phyloP scores from a whole-genome alignment of 30 jellyfish, hydroid and myxozoan genomes.

The Phacellophora camtschatica region DNA sequence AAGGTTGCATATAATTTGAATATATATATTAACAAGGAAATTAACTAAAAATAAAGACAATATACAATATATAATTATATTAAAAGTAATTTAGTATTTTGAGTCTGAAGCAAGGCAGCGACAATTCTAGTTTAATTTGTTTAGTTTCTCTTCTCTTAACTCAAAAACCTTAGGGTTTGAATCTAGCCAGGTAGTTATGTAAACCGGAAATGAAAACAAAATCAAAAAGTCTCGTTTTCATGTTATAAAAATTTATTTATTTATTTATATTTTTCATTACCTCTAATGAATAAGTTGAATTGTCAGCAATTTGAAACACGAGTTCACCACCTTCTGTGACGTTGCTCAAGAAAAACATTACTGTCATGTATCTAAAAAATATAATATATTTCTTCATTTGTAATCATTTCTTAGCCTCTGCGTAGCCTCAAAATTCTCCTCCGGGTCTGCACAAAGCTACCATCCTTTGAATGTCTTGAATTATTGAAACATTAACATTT shows the following conservation, averaged over 20 bases:
- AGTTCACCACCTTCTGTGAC: slow-evolving; percentile 72
- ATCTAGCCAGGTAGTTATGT: background rate
- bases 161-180: too few species aligned
- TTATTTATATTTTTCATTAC: background rate
- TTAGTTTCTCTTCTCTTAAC: too few species aligned
- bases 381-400: background rate
- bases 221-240: background rate
- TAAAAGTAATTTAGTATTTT: too few species aligned
- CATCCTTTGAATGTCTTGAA: too few species aligned
- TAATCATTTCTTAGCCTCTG: background rate
- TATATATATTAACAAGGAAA: too few species aligned
- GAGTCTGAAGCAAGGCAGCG: too few species aligned
- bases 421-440: too few species aligned
- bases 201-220: background rate
- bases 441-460: background rate
- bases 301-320: slow-evolving; percentile 71
- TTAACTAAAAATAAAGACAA: too few species aligned
- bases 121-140: too few species aligned
- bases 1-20: too few species aligned
- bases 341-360: slow-evolving; percentile 54
- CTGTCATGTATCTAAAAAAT: slow-evolving; percentile 52
- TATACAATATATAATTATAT: too few species aligned
- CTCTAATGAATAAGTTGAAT: slow-evolving; percentile 47
- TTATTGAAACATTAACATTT: too few species aligned
- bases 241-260: background rate